phyloP scores from a whole-genome alignment of 2,888 invertebrate genomes.

The Liposcelis brunnea region DNA sequence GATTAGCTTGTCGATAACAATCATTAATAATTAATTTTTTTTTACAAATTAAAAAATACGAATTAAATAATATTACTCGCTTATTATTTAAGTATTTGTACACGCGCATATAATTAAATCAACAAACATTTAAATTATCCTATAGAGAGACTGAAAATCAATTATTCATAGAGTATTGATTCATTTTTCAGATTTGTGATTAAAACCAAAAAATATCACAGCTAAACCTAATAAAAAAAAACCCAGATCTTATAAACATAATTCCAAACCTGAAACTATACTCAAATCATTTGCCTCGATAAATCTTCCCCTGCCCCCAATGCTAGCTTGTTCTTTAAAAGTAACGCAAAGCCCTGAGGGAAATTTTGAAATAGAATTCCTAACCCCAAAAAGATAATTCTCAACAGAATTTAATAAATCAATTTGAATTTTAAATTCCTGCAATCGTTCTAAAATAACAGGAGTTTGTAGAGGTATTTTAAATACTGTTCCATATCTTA shows the following conservation, averaged over 20 bases:
- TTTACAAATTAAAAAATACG: no score
- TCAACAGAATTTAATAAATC: background rate
- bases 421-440: background rate
- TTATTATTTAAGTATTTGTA: no score
- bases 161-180: no score
- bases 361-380: background rate
- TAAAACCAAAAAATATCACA: no score
- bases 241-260: background rate
- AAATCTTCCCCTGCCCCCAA: background rate
- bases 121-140: no score
- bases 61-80: no score
- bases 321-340: background rate
- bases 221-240: background rate
- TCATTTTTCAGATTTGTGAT: no score
- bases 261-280: background rate
- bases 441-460: background rate
- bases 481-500: background rate
- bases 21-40: no score
- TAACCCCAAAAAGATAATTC: background rate
- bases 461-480: background rate
- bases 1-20: no score
- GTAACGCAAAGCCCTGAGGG: constrained; percentile 2
- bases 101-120: no score
- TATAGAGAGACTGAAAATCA: no score
- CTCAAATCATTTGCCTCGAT: background rate